Base-by-base conservation (phyloP, 2,797 vertebrate genomes). In the Petrocephalus schoutedeni region DNA sequence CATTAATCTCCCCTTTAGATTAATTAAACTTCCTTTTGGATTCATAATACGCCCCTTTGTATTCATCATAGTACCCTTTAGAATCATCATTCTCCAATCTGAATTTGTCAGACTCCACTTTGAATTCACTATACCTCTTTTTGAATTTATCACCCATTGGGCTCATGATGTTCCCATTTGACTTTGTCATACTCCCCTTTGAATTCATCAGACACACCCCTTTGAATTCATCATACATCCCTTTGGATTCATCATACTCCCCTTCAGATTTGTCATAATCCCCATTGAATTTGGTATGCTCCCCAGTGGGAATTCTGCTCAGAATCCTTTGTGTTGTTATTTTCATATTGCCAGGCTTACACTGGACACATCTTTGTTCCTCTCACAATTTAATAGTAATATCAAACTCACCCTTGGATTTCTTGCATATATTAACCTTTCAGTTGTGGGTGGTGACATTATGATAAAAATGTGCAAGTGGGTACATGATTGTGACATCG, bases 401-500 rank as follows among this genome's bases (percentile, higher is more conserved):
- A 6, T 84, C 23, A 84, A 56, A 85, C 53, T n/a, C 23, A 16
- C 28, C 16, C 83, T 57, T 85, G 6, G 83, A 51, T 32, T 21
- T 51, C 49, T 85, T 28, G 83, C 21, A 85, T 85, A 32, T 57
- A 56, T 85, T 85, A 57, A 85, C 83, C 53, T 85, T 85, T 85
- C 53, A 16, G 53, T 83, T 51, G 80, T 85, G 23, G 83, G 23
- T 32, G 53, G 83, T 36, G 83, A 85, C 83, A 85, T 54, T 85
- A 54, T 5, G 49, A 28, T 85, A 57, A 54, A 85, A 10, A 36
- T 8, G 21, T 56, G 10, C 49, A 56, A 28, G 49, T 80, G 23
- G 21, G 53, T 57, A 21, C 12, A 21, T 32, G 53, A 85, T 57
- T 54, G 53, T 54, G 12, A 12, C 53, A 57, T 57, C 21, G 9